phyloP scores from a whole-genome alignment of 2,113 vertebrate genomes.

The Cygnus buccinator region DNA sequence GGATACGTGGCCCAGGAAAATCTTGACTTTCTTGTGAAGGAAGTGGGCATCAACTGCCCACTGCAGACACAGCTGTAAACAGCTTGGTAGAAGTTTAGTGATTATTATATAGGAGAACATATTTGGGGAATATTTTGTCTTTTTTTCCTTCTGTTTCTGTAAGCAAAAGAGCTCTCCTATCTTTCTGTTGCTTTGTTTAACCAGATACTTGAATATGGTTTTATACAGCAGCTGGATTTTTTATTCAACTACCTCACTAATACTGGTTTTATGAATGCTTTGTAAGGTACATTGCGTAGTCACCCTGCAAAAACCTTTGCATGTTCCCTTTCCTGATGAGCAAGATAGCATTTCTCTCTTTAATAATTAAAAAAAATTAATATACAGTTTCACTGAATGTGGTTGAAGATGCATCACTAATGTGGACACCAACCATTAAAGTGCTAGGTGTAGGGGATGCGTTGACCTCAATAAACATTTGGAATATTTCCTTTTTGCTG shows the following conservation, averaged over 20 bases:
- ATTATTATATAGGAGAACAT: not conserved
- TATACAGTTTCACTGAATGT: not conserved
- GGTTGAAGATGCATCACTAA: not conserved
- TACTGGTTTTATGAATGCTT: not conserved
- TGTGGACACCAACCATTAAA: not conserved
- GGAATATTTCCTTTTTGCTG: not conserved
- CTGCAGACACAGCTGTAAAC: not conserved
- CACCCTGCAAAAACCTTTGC: not conserved
- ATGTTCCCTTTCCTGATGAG: not conserved
- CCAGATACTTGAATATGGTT: not conserved
- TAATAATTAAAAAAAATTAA: not conserved
- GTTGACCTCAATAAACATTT: not conserved
- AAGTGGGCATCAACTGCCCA: not conserved
- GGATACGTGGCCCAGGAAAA: not conserved
- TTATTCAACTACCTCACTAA: not conserved
- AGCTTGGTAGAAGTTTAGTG: not conserved
- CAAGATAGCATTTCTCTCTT: not conserved
- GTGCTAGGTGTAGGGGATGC: not conserved
- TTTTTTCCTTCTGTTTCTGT: not conserved
- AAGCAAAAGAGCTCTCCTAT: not conserved
- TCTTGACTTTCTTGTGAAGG: not conserved
- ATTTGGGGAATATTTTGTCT: not conserved
- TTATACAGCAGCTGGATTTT: not conserved
- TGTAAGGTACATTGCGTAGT: fast-evolving
- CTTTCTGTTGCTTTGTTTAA: not conserved